phyloP scores from a whole-genome alignment of 2,888 invertebrate genomes.

The Apamea monoglypha region DNA sequence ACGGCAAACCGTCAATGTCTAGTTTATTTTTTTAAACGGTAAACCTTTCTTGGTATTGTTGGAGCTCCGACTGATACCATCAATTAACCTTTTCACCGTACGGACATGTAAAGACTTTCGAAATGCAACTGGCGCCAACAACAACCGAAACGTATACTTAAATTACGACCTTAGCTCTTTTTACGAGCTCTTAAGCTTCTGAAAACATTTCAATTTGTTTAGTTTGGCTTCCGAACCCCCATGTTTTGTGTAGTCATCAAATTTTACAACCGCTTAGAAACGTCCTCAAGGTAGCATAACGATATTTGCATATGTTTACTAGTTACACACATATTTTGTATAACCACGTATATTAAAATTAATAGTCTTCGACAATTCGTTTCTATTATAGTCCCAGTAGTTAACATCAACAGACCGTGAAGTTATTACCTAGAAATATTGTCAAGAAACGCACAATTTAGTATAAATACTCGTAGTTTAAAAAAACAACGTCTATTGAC shows the following conservation, averaged over 20 bases:
- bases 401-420: constrained; percentile 15
- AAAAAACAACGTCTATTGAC: not conserved
- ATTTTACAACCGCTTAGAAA: constrained; percentile 16
- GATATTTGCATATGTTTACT: constrained; percentile 3
- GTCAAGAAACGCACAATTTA: not conserved
- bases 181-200: constrained; percentile 1
- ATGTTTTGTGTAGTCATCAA: constrained; percentile 15
- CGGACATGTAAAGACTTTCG: not conserved
- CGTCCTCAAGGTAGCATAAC: constrained; percentile 13
- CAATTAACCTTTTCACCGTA: constrained; percentile 31
- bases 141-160: not conserved
- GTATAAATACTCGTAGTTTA: not conserved
- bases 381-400: constrained; percentile 20
- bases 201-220: constrained; percentile 13
- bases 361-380: constrained; percentile 27
- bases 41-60: constrained; percentile 28
- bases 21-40: constrained; percentile 27
- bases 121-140: constrained; percentile 11
- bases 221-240: not conserved
- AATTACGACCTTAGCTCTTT: constrained; percentile 8
- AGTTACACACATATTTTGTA: constrained; percentile 8
- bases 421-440: not conserved
- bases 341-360: constrained; percentile 20
- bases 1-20: constrained; percentile 36
- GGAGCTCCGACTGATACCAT: constrained; percentile 16